Conservation (phyloP, 2,113 vertebrate genomes). For the Lepus europaeus region DNA sequence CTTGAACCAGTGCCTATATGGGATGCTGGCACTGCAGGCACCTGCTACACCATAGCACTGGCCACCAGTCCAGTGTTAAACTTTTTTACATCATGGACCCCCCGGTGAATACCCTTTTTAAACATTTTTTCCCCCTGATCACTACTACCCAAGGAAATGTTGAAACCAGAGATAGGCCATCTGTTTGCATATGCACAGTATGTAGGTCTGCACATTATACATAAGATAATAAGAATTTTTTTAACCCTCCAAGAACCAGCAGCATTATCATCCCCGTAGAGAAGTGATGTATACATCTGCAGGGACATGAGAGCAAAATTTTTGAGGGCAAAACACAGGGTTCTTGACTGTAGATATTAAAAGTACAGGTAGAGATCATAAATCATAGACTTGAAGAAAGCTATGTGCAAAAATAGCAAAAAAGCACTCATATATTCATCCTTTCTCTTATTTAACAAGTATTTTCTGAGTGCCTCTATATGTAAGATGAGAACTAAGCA, state of each 20-base stretch:
- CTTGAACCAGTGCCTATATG: too few relatives aligned
- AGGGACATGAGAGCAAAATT: not conserved
- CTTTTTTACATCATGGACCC: not conserved
- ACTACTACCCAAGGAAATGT: not conserved
- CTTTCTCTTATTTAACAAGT: not conserved
- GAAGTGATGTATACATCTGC: not conserved
- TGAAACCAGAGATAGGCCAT: not conserved
- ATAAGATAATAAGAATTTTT: not conserved
- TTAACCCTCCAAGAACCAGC: not conserved
- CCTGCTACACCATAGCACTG: too few relatives aligned
- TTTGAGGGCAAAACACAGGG: not conserved
- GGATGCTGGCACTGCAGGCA: too few relatives aligned
- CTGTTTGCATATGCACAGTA: not conserved
- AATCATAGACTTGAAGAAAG: slow-evolving; percentile 11
- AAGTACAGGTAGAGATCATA: not conserved
- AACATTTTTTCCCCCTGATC: not conserved
- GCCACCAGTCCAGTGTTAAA: not conserved
- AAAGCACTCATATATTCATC: not conserved
- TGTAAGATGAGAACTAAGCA: not conserved
- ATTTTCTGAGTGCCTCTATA: not conserved
- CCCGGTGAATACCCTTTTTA: not conserved
- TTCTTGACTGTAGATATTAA: not conserved
- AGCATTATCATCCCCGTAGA: not conserved
- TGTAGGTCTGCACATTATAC: not conserved
- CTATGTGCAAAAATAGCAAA: not conserved